Evolutionary conservation across 2,888 invertebrate genomes (phyloP).

Genomic region (Diadegma fenestrale): DNA sequence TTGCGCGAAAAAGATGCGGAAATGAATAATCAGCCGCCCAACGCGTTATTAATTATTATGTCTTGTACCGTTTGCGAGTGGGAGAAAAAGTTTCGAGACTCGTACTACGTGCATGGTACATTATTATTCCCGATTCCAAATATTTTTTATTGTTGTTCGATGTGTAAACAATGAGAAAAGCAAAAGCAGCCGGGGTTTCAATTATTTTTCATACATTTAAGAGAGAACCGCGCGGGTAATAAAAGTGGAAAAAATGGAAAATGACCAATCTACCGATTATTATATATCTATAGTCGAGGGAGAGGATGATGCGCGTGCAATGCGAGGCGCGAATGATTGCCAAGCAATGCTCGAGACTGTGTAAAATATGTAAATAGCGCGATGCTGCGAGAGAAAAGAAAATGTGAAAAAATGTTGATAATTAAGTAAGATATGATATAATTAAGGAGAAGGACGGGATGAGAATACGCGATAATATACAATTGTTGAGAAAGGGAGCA

Average conservation of each 20-base stretch:
- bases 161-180: neutral
- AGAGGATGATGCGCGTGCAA: too few relatives aligned
- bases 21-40: too few relatives aligned
- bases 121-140: too few relatives aligned
- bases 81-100: neutral
- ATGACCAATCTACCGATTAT: neutral
- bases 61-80: too few relatives aligned
- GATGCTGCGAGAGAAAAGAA: conserved; percentile 5
- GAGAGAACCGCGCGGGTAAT: neutral
- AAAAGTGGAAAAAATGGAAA: neutral
- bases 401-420: conserved; percentile 47
- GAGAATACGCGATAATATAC: conserved; percentile 22
- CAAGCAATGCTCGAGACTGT: conserved; percentile 28
- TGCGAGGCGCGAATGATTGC: too few relatives aligned
- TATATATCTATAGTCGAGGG: too few relatives aligned
- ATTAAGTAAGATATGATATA: conserved; percentile 48
- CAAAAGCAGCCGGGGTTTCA: neutral
- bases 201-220: neutral
- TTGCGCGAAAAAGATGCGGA: too few relatives aligned
- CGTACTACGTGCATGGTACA: too few relatives aligned
- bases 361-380: conserved; percentile 67
- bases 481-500: neutral
- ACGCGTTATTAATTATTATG: too few relatives aligned
- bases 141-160: neutral
- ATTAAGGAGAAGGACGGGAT: conserved; percentile 51